Conservation (phyloP, 2,888 invertebrate genomes). For the Oeneis ivallda region DNA sequence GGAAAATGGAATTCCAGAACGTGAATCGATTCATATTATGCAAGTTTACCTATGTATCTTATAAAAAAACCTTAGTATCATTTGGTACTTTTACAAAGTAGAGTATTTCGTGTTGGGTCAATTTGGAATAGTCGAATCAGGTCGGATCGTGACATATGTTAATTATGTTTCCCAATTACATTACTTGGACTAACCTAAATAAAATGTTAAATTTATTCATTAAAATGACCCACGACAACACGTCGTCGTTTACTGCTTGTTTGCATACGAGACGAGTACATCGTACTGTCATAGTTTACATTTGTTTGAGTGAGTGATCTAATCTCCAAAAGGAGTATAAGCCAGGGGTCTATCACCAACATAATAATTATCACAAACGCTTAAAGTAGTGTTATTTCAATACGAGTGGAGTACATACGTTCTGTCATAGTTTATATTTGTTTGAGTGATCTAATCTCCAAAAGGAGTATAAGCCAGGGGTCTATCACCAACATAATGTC, state of each 20-base stretch:
- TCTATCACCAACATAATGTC: too few relatives aligned
- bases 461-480: too few relatives aligned
- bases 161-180: conserved; percentile 45
- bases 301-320: too few relatives aligned
- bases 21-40: not conserved
- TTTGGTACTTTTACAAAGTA: conserved; percentile 5
- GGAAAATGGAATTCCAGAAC: not conserved
- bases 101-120: conserved; percentile 14
- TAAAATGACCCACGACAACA: conserved; percentile 29
- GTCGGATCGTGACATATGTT: conserved; percentile 46
- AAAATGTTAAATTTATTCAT: conserved; percentile 37
- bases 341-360: too few relatives aligned
- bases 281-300: too few relatives aligned
- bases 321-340: too few relatives aligned
- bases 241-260: not conserved
- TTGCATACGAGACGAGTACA: not conserved
- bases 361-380: too few relatives aligned
- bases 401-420: too few relatives aligned
- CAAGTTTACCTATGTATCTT: too few relatives aligned
- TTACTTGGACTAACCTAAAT: conserved; percentile 34
- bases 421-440: too few relatives aligned
- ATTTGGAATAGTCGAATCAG: conserved; percentile 35
- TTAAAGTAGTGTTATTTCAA: too few relatives aligned
- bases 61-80: not conserved
- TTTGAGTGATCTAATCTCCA: too few relatives aligned